phyloP scores from a whole-genome alignment of 2,797 vertebrate species.

The Sebastes oblongus region DNA sequence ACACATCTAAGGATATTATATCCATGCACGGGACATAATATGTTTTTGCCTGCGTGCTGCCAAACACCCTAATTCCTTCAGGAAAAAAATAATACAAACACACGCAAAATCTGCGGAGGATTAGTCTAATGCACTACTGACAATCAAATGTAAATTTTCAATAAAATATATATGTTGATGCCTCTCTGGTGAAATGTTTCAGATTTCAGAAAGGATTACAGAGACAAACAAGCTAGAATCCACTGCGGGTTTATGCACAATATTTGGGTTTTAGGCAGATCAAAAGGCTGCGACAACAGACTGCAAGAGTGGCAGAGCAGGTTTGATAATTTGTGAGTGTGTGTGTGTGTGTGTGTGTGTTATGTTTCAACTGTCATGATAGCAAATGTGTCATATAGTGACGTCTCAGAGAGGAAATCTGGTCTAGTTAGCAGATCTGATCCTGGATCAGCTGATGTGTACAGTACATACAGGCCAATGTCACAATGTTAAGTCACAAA shows the following conservation, averaged over 20 bases:
- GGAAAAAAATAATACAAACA: slow-evolving; percentile 11
- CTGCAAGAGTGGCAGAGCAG: slow-evolving; percentile 6
- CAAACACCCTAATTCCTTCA: slow-evolving; percentile 60
- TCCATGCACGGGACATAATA: slow-evolving; percentile 12
- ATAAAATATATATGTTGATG: background rate
- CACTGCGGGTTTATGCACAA: slow-evolving; percentile 27
- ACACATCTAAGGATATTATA: slow-evolving; percentile 14
- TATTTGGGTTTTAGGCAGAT: slow-evolving; percentile 43
- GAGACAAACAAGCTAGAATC: slow-evolving; percentile 6
- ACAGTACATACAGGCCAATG: slow-evolving; percentile 9
- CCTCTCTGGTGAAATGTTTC: slow-evolving; percentile 20
- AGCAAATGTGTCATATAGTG: background rate
- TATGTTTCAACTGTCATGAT: slow-evolving; percentile 1
- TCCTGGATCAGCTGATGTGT: slow-evolving; percentile 27
- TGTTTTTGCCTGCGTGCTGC: slow-evolving; percentile 30
- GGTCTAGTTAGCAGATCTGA: slow-evolving; percentile 18
- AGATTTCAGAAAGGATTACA: slow-evolving; percentile 35
- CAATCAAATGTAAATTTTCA: slow-evolving; percentile 32
- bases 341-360: slow-evolving; percentile 12
- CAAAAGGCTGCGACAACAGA: slow-evolving; percentile 18
- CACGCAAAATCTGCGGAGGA: slow-evolving; percentile 43
- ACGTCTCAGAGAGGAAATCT: slow-evolving; percentile 16
- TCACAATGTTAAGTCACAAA: background rate
- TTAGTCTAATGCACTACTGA: slow-evolving; percentile 45
- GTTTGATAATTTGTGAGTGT: slow-evolving; percentile 6